Evolutionary conservation across 2,113 vertebrate genomes (phyloP).

Genomic region (Scomber colias): DNA sequence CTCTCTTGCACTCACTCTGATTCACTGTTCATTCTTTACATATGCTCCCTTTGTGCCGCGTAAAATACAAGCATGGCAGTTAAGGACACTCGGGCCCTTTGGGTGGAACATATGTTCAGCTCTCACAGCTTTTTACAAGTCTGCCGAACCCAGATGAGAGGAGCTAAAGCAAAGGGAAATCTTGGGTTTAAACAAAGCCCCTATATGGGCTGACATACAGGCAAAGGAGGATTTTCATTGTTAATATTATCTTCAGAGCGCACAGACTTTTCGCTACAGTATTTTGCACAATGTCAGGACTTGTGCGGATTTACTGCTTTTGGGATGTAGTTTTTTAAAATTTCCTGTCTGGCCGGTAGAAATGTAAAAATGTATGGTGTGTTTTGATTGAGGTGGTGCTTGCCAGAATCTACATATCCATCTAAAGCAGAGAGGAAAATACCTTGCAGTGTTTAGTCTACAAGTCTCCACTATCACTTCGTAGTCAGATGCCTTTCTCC

Average conservation of each 20-base stretch:
- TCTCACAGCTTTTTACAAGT: slow-evolving; percentile 71
- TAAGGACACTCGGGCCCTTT: slow-evolving; percentile 74
- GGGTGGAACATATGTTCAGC: slow-evolving; percentile 76
- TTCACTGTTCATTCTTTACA: slow-evolving; percentile 80
- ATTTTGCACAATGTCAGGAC: slow-evolving; percentile 43
- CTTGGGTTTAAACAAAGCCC: slow-evolving; percentile 54
- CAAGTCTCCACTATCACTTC: slow-evolving; percentile 47
- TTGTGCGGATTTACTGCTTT: slow-evolving; percentile 53
- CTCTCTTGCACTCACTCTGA: slow-evolving; percentile 74
- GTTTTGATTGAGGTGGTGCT: slow-evolving; percentile 54
- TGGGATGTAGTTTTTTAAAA: slow-evolving; percentile 46
- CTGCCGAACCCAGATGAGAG: slow-evolving; percentile 59
- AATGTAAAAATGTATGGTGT: slow-evolving; percentile 58
- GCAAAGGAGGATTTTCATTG: slow-evolving; percentile 47
- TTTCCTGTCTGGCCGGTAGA: slow-evolving; percentile 26
- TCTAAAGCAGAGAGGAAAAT: slow-evolving; percentile 46
- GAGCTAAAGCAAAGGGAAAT: slow-evolving; percentile 41
- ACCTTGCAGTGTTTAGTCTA: slow-evolving; percentile 67
- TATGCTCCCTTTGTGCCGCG: slow-evolving; percentile 81
- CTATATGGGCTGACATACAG: slow-evolving; percentile 49
- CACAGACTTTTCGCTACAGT: slow-evolving; percentile 14
- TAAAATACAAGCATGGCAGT: slow-evolving; percentile 75
- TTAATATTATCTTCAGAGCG: slow-evolving; percentile 52
- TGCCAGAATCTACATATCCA: slow-evolving; percentile 58
- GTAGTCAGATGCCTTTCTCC: slow-evolving; percentile 37